Evolutionary conservation across 2,113 vertebrate species (phyloP), one percentile per base, ranked within the genome.

Genomic region (Muntiacus muntjak): DNA sequence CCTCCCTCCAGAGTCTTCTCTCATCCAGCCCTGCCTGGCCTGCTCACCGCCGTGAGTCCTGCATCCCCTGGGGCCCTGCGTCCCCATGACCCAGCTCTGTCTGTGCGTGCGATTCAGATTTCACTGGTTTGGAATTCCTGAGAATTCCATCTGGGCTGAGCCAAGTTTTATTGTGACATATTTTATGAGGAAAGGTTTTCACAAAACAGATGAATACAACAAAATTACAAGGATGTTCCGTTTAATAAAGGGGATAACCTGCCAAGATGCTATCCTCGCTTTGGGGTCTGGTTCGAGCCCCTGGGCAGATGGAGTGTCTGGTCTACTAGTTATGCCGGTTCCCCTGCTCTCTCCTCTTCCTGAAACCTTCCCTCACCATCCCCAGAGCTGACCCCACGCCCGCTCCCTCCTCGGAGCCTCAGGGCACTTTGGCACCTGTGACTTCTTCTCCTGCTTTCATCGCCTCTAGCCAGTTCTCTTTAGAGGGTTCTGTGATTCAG

Each of bases 141-240:
- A 23, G 16, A 30, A 43, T 47, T 36, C 57, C 7, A 55, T 14
- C 85, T 57, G 74, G 10, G 40, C 79, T 52, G 36, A 89, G 64
- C 33, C 4, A 54, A 91, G 26, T 96, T 60, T 84, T n/a, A 71
- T 0, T 30, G 25, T 87, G 79, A 74, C 84, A 10, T 88, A 45
- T 52, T 47, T 79, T 90, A 55, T 36, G 33, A 91, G 57, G 45
- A 43, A 94, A 81, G 13, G 23, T 71, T 92, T 94, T 78, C 74
- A 87, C 64, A 74, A 76, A 87, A 86, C 91, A 95, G 95, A 95
- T 89, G 79, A 92, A 92, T 71, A 79, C 94, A 92, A 92, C 57
- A 95, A 90, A 95, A 90, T 94, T 47, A 79, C 43, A 57, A 55
- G 36, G 33, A 71, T 19, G 7, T 85, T 89, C 78, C 12, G 54